Base-by-base conservation (phyloP, 2,797 vertebrate genomes). In the Rhinophrynus dorsalis region DNA sequence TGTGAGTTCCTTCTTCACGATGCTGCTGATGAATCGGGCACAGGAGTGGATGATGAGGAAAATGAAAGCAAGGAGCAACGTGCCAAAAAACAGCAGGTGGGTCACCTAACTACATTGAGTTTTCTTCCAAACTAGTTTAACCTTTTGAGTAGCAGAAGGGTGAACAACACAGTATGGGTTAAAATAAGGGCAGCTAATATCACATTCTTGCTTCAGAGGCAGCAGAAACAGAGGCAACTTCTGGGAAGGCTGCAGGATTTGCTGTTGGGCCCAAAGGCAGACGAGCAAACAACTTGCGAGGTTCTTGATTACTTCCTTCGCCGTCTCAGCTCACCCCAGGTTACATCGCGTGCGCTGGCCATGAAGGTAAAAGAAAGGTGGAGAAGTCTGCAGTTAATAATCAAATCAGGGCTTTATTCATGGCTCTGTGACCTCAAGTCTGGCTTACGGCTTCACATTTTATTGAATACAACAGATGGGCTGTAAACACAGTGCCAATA, bases 221-320 rank as follows among this genome's bases (percentile, higher is more conserved):
- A 96, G 55, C 96, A 98, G 78, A 99, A 99, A 72, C 97, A 99
- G 77, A 88, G 92, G 76, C 97, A 99, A 83, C 89, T 99, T 20
- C 92, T 99, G 9, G 91, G 94, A 6, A 92, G 97, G 1, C 90
- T 99, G 56, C 97, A 99, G 85, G 97, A 98, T 80, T 91, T 99
- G 44, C 85, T 99, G 1, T 79, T 99, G 67, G 97, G 97, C 54
- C 92, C 96, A 23, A 95, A 94, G 60, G 96, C 97, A 0, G 97
- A 99, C 0, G 96, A 98, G 68, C 97, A 96, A 84, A 99, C 97
- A 33, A 98, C 97, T 0, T 97, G 96, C 0, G 97, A 99, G 80
- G 97, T 99, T 76, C 86, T 99, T 13, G 97, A 99, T 86, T 99
- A 99, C 83, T 99, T 99, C 76, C 88, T 99, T 21, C 90, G 97